A percentile compares a stretch with the other conserved stretches of the same genome.
phyloP scores from a whole-genome alignment of 2,113 vertebrate species.

The Semicossyphus pulcher region DNA sequence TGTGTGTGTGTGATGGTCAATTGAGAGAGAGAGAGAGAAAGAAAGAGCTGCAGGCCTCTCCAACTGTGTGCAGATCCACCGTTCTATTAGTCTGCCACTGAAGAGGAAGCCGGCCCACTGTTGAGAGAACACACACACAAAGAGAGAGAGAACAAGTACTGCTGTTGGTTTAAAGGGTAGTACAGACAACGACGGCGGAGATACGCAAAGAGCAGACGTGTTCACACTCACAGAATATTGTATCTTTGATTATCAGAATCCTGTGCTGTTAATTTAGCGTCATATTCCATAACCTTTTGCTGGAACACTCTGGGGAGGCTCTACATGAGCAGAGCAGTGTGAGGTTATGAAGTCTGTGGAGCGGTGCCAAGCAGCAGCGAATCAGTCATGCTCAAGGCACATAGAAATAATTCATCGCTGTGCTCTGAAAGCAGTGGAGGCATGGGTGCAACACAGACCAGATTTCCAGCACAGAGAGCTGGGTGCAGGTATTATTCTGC shows the following conservation, averaged over 20 bases:
- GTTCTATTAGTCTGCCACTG: conserved; percentile 48
- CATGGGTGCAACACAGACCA: conserved; percentile 53
- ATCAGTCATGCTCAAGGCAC: conserved; percentile 73
- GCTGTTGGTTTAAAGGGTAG: conserved; percentile 2
- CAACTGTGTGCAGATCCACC: conserved; percentile 62
- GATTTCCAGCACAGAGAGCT: conserved; percentile 37
- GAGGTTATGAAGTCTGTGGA: conserved; percentile 60
- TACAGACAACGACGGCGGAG: background rate
- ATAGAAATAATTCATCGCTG: conserved; percentile 75
- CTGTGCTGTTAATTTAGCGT: conserved; percentile 43
- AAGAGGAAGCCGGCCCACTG: conserved; percentile 34
- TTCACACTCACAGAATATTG: conserved; percentile 24
- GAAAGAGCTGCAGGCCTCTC: conserved; percentile 32
- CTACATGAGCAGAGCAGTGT: conserved; percentile 45
- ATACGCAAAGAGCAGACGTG: conserved; percentile 28
- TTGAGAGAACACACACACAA: conserved; percentile 25
- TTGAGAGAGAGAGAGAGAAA: conserved; percentile 13
- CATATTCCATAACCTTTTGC: conserved; percentile 50
- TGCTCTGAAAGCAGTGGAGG: conserved; percentile 57
- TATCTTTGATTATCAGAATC: conserved; percentile 39
- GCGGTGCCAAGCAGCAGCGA: conserved; percentile 58
- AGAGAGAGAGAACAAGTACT: background rate
- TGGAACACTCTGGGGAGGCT: conserved; percentile 48
- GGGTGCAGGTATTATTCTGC: conserved; percentile 35
- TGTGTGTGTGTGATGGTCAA: conserved; percentile 14